Conservation (phyloP, 2,113 vertebrate genomes). For the Progne subis region DNA sequence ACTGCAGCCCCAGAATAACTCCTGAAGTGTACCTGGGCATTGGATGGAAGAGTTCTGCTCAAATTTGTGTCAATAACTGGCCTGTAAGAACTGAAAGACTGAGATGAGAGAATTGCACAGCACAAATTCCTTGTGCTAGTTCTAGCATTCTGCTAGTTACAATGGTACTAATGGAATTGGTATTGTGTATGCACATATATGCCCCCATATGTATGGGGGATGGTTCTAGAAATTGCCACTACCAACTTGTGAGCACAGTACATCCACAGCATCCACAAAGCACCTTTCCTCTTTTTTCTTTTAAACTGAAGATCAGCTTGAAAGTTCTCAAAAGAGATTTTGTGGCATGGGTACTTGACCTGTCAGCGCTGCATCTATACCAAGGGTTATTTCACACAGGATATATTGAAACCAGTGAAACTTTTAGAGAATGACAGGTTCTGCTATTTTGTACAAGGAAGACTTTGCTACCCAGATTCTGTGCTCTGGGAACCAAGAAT, state of each 20-base stretch:
- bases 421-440: background rate
- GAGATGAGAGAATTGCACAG: background rate
- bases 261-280: background rate
- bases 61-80: background rate
- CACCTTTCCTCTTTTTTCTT: background rate
- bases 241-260: background rate
- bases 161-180: background rate
- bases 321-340: background rate
- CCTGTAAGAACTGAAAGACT: background rate
- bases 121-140: background rate
- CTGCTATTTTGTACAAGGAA: background rate
- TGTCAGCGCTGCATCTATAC: background rate
- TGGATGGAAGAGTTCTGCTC: background rate
- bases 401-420: background rate
- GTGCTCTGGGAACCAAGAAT: background rate
- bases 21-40: background rate
- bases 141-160: background rate
- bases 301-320: background rate
- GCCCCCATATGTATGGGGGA: no score
- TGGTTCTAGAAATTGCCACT: background rate
- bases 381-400: background rate
- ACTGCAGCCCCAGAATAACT: background rate
- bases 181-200: background rate
- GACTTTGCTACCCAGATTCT: background rate
- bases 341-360: background rate